Conservation (phyloP, 1,140 invertebrate genomes). For the Pogonomyrmex barbatus region DNA sequence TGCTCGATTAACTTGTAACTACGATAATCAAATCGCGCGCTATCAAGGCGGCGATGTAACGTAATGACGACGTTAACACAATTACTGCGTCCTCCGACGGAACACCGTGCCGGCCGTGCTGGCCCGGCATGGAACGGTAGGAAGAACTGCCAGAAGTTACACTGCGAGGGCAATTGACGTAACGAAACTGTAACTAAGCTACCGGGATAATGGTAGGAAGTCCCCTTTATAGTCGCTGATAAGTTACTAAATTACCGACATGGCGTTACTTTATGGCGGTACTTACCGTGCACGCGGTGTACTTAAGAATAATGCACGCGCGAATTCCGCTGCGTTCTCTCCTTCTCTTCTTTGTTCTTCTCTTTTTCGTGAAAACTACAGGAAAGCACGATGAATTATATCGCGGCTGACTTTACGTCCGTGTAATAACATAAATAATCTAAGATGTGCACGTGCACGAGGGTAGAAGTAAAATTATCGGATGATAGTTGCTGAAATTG, state of each 20-base stretch:
- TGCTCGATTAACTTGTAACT: constrained; percentile 57
- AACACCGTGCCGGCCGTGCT: neutral
- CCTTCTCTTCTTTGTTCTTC: neutral
- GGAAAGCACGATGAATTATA: neutral
- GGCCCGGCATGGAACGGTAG: neutral
- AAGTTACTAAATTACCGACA: constrained; percentile 55
- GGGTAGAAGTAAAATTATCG: too few relatives aligned
- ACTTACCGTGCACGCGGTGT: constrained; percentile 15
- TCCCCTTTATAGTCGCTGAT: constrained; percentile 56
- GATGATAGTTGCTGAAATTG: neutral
- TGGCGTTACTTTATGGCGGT: constrained; percentile 37
- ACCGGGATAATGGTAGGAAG: constrained; percentile 48
- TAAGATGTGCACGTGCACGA: neutral
- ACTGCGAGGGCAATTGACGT: constrained; percentile 44
- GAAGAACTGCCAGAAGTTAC: constrained; percentile 55
- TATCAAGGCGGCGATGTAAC: constrained; percentile 52
- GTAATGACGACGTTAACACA: constrained; percentile 53
- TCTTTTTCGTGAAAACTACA: neutral
- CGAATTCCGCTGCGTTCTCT: neutral
- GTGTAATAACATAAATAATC: neutral
- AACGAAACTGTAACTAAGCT: constrained; percentile 47
- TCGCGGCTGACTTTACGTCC: neutral
- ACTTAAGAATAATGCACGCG: constrained; percentile 48
- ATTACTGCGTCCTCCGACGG: constrained; percentile 48
- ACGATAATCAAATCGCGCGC: constrained; percentile 54